Evolutionary conservation across 1,140 invertebrate species (phyloP).

Genomic region (Apis florea): DNA sequence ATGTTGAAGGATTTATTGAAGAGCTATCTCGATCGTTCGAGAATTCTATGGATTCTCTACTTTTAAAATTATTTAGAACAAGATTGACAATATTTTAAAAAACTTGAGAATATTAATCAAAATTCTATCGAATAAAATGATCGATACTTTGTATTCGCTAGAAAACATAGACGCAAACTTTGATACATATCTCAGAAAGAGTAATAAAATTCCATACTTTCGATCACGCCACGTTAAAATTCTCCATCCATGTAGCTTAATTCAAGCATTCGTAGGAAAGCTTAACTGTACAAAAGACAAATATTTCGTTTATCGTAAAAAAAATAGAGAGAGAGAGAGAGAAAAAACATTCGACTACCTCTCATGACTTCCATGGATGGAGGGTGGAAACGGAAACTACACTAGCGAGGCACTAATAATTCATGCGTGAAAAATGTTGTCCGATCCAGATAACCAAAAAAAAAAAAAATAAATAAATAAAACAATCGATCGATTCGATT

Average conservation of each 20-base stretch:
- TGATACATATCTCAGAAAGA: too few species aligned
- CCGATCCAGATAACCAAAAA: neutral
- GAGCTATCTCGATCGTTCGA: too few species aligned
- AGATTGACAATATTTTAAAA: too few species aligned
- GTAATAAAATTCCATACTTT: neutral
- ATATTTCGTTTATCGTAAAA: neutral
- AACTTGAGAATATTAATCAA: too few species aligned
- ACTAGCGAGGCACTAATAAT: constrained; percentile 2
- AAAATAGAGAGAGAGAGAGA: neutral
- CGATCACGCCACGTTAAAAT: neutral
- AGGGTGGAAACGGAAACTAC: neutral
- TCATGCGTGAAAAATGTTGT: constrained; percentile 34
- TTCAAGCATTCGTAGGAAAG: too few species aligned
- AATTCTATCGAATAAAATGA: too few species aligned
- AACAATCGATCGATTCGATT: constrained; percentile 45
- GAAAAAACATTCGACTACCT: neutral
- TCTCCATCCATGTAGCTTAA: neutral
- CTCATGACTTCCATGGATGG: too few species aligned
- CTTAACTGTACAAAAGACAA: neutral
- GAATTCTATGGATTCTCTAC: too few species aligned
- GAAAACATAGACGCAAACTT: too few species aligned
- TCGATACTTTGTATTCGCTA: too few species aligned
- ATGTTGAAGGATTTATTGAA: too few species aligned
- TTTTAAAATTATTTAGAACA: too few species aligned
- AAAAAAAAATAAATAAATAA: neutral